Conservation (phyloP, 2,888 invertebrate genomes). For the Polyommatus iphigenia region DNA sequence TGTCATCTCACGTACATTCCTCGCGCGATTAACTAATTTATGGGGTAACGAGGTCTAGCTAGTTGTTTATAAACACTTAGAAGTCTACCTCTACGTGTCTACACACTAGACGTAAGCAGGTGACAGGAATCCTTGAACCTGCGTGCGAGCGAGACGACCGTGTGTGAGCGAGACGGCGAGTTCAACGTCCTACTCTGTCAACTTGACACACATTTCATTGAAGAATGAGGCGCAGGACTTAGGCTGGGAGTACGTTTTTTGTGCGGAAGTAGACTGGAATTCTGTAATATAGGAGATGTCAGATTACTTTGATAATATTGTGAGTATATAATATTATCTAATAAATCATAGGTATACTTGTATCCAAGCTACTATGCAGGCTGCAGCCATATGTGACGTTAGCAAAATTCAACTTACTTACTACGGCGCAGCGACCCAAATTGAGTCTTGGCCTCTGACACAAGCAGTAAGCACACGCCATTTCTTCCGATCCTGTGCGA, state of each 20-base stretch:
- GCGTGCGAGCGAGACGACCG: slow-evolving; percentile 32
- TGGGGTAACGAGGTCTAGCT: background rate
- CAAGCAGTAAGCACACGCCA: too few species aligned
- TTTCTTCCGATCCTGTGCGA: too few species aligned
- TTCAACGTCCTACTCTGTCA: slow-evolving; percentile 75
- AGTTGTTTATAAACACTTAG: background rate
- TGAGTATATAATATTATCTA: too few species aligned
- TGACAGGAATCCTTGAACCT: slow-evolving; percentile 27
- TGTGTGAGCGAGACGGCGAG: slow-evolving; percentile 42
- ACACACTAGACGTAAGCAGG: background rate
- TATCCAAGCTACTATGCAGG: too few species aligned
- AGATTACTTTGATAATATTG: background rate
- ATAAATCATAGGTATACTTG: too few species aligned
- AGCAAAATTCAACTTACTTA: too few species aligned
- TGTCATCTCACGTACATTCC: background rate
- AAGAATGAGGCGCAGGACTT: slow-evolving; percentile 48
- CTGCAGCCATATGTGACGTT: too few species aligned
- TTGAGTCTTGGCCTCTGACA: too few species aligned
- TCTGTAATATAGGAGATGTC: background rate
- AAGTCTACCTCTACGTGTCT: background rate
- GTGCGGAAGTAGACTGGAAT: background rate
- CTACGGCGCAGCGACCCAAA: too few species aligned
- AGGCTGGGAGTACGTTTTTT: slow-evolving; percentile 37
- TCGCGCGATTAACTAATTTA: background rate
- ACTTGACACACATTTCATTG: slow-evolving; percentile 76